Base-by-base conservation (phyloP, 2,888 invertebrate species). In the Psococerastis gibbosa region DNA sequence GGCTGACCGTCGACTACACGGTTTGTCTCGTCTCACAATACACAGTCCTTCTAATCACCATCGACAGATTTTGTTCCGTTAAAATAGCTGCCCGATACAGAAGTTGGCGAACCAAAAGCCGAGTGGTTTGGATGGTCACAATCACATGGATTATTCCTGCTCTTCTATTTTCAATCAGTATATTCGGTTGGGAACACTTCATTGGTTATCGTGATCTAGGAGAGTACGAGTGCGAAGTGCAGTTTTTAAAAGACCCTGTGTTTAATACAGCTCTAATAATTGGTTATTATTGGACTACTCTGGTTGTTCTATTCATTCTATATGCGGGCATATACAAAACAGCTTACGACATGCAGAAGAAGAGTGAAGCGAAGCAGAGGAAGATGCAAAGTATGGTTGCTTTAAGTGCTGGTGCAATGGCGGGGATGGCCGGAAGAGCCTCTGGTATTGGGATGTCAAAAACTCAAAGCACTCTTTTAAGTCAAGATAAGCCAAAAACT, bases 111-210 rank as follows among this genome's bases (percentile, higher is more conserved):
- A 94, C 95, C 3, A 88, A 92, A 57, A 78, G 78, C 49, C 75
- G 85, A 53, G 94, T 95, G 11, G 78, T 92, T 48, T 83, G 84
- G 72, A 92, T 95, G 88, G 88, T 95, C 2, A 82, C 85, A 3
- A 79, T 91, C 35, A 94, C 92, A 0, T 97, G 95, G 95, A 83
- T 94, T 44, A 82, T 98, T 52, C 98, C 98, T 38, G 85, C 91
- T 1, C 65, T 94, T 46, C 67, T 98, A 8, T 98, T 98, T 64
- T 97, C 97, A 63, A 89, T 91, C 51, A 91, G 92, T 49, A 97
- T 99, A 52, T 94, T 98, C 57, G 97, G 97, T 34, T 98, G 97
- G 94, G 95, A 95, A 58, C 91, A 92, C 60, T 97, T 97, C 57
- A 83, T 91, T 35, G 95, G 95, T 16, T 83, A 79, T 56, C 69